These are phyloP conservation scores for Dasypus novemcinctus DNA, from an alignment of 2,113 vertebrate genomes.

Conservation along the genomic window DNA sequence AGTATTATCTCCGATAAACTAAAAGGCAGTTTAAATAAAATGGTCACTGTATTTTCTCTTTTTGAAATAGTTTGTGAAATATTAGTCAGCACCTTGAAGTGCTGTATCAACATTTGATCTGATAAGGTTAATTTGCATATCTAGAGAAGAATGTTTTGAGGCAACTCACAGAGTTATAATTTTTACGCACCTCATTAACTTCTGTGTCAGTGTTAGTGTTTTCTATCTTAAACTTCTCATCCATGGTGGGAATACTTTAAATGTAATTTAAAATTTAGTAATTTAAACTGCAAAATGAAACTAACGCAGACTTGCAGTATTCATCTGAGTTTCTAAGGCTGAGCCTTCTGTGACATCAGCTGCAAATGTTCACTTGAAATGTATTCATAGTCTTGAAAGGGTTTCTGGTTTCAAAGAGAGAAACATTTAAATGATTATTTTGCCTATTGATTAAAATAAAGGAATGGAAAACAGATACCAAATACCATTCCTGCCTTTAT, in stretches of 20 bases:
- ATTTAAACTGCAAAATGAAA: not conserved
- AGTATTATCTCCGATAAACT: not conserved
- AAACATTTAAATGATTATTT: conserved; percentile 19
- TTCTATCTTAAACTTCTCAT: not conserved
- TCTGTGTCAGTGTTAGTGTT: not conserved
- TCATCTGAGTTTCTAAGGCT: not conserved
- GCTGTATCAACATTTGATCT: not conserved
- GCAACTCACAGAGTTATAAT: not conserved
- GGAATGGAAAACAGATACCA: conserved; percentile 2
- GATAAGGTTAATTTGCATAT: not conserved
- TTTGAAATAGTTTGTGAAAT: not conserved
- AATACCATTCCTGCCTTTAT: not conserved
- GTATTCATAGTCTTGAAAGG: not conserved
- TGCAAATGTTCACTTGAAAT: not conserved
- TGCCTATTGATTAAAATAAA: conserved; percentile 37
- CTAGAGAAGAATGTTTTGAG: not conserved
- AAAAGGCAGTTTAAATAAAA: not conserved
- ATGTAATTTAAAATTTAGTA: not conserved
- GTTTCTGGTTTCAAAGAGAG: conserved; percentile 3
- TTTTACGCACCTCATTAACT: not conserved
- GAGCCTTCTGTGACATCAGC: not conserved
- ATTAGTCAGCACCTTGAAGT: not conserved
- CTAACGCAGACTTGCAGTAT: not conserved
- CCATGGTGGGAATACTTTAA: not conserved
- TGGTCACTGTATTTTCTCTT: fast-evolving